phyloP scores from a whole-genome alignment of 2,797 vertebrate genomes.

The Eulemur coronatus region DNA sequence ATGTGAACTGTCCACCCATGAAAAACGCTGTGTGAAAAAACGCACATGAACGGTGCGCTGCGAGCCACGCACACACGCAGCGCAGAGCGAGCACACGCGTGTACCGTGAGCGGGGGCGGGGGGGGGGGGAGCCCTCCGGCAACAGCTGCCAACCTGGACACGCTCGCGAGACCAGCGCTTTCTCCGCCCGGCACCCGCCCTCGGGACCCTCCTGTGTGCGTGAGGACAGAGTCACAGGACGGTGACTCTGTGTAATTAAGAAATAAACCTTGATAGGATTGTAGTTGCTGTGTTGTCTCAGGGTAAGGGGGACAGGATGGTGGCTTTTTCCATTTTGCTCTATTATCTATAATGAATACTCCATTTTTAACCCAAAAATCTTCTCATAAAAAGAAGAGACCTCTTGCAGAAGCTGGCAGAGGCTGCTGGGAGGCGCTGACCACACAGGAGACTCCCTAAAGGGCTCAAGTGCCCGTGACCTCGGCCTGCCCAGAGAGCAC shows the following conservation, averaged over 20 bases:
- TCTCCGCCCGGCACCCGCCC: accelerated
- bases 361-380: neutral
- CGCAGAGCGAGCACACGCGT: accelerated
- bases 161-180: neutral
- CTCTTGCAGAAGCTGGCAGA: neutral
- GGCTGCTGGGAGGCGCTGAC: too few species aligned
- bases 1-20: neutral
- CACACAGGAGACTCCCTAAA: neutral
- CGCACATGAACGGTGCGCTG: accelerated
- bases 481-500: neutral
- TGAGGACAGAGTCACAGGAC: neutral
- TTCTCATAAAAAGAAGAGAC: neutral
- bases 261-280: neutral
- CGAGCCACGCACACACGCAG: accelerated
- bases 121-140: accelerated
- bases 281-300: neutral
- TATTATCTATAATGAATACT: too few species aligned
- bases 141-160: accelerated
- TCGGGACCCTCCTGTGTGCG: neutral
- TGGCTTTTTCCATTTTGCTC: too few species aligned
- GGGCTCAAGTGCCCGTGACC: neutral
- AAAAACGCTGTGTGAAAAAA: too few species aligned
- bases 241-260: neutral
- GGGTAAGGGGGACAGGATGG: neutral
- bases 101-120: accelerated